Conservation (phyloP, 2,797 vertebrate genomes). For the Sparidentex hasta region DNA sequence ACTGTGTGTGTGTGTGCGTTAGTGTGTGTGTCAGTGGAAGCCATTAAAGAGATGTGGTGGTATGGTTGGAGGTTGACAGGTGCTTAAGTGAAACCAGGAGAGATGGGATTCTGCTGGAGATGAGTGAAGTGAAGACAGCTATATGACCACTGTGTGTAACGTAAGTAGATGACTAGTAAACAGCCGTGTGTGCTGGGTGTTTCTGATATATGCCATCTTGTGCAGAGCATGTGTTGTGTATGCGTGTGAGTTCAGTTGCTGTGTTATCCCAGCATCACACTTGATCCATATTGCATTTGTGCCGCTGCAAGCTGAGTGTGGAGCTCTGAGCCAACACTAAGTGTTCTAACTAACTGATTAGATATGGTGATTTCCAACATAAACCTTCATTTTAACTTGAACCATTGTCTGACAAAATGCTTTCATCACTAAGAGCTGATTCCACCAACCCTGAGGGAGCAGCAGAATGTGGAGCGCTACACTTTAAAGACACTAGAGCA, state of each 20-base stretch:
- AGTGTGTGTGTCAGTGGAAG: conserved; percentile 39
- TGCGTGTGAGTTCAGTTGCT: not conserved
- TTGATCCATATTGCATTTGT: conserved; percentile 39
- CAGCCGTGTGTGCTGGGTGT: not conserved
- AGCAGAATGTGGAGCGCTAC: not conserved
- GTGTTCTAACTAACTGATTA: too few relatives aligned
- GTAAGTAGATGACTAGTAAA: not conserved
- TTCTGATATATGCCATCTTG: not conserved
- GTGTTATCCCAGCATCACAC: conserved; percentile 26
- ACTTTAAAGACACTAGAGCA: conserved; percentile 16
- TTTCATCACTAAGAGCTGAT: conserved; percentile 26
- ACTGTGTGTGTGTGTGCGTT: conserved; percentile 6
- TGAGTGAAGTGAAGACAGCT: conserved; percentile 20
- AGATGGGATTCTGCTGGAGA: conserved; percentile 35
- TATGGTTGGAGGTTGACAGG: conserved; percentile 53
- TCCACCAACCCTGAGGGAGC: not conserved
- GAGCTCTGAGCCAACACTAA: conserved; percentile 25
- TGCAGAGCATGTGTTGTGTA: not conserved
- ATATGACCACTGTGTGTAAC: not conserved
- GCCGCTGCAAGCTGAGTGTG: conserved; percentile 8
- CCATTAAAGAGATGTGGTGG: conserved; percentile 56
- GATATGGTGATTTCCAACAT: conserved; percentile 6
- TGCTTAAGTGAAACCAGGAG: conserved; percentile 48
- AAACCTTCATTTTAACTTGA: conserved; percentile 11
- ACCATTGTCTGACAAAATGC: conserved; percentile 12